Conservation (phyloP, 2,888 invertebrate species). For the Dasysyrphus albostriatus region DNA sequence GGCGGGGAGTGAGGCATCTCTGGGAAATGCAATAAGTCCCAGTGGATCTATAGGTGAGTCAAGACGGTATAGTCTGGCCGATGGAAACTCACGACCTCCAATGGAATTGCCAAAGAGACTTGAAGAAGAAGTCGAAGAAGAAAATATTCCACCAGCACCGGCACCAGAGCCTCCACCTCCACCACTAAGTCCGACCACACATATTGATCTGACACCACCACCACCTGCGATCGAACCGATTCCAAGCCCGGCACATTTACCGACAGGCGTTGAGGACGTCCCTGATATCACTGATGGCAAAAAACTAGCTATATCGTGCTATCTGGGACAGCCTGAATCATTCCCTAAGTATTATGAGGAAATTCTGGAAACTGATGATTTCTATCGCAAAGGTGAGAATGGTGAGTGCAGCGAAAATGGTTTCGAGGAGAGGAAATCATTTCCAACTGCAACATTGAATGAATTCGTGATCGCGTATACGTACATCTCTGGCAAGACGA, state of each 20-base stretch:
- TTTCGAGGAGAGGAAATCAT: conserved; percentile 84
- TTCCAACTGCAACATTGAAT: conserved; percentile 87
- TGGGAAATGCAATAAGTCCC: conserved; percentile 84
- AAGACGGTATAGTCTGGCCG: conserved; percentile 86
- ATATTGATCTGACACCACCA: conserved; percentile 83
- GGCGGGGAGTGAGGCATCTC: conserved; percentile 87
- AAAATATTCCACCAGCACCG: conserved; percentile 82
- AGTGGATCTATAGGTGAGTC: conserved; percentile 85
- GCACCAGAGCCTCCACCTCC: conserved; percentile 83
- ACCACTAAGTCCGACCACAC: conserved; percentile 82
- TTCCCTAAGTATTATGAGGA: conserved; percentile 89
- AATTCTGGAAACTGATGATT: conserved; percentile 87
- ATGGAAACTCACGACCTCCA: conserved; percentile 84
- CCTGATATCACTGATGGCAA: conserved; percentile 92
- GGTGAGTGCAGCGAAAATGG: conserved; percentile 84
- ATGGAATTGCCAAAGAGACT: conserved; percentile 83
- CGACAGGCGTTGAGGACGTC: conserved; percentile 85
- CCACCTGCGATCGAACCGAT: conserved; percentile 82
- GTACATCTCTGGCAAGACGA: conserved; percentile 95
- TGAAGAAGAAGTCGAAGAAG: conserved; percentile 83
- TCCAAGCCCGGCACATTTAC: conserved; percentile 81
- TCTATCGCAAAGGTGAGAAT: conserved; percentile 85
- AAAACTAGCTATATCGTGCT: conserved; percentile 94
- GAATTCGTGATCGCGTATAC: conserved; percentile 94
- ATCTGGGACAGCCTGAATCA: conserved; percentile 92